phyloP scores from a whole-genome alignment of 2,113 vertebrate genomes.

The Apus apus region DNA sequence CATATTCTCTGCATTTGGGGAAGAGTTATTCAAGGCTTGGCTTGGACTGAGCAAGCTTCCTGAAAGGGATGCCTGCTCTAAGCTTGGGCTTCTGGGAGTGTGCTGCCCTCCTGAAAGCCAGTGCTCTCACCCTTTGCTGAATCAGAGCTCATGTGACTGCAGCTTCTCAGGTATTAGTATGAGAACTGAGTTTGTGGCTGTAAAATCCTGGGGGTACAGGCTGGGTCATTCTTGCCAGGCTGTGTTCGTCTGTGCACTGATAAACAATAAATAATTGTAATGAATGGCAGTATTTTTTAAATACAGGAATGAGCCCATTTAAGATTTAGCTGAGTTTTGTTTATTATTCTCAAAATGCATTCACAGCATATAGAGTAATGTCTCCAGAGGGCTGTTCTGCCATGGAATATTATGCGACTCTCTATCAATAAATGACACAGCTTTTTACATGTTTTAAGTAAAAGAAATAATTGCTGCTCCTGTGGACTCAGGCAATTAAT shows the following conservation, averaged over 20 bases:
- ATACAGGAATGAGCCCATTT: neutral
- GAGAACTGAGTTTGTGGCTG: neutral
- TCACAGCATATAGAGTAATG: conserved; percentile 46
- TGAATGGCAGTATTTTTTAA: conserved; percentile 36
- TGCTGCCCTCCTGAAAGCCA: neutral
- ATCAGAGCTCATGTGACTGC: neutral
- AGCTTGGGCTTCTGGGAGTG: accelerated
- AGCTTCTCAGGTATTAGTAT: neutral
- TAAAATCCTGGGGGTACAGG: neutral
- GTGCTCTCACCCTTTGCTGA: neutral
- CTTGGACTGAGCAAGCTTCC: neutral
- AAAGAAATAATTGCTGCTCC: conserved; percentile 52
- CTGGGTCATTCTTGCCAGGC: accelerated
- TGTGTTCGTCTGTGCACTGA: neutral
- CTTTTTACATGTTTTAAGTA: conserved; percentile 52
- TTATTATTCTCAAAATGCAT: conserved; percentile 63
- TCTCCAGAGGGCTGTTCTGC: conserved; percentile 52
- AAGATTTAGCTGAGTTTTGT: conserved; percentile 46
- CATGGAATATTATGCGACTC: conserved; percentile 22
- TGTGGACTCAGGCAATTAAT: conserved; percentile 54
- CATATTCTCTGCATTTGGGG: neutral
- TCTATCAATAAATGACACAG: conserved; percentile 59
- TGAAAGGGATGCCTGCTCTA: neutral
- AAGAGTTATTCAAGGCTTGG: neutral
- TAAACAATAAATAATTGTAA: conserved; percentile 51